Percentiles rank a stretch among this genome's conserved stretches.
These are phyloP conservation scores for Zeus faber DNA, from an alignment of 2,113 vertebrate genomes.

Conservation along the genomic window DNA sequence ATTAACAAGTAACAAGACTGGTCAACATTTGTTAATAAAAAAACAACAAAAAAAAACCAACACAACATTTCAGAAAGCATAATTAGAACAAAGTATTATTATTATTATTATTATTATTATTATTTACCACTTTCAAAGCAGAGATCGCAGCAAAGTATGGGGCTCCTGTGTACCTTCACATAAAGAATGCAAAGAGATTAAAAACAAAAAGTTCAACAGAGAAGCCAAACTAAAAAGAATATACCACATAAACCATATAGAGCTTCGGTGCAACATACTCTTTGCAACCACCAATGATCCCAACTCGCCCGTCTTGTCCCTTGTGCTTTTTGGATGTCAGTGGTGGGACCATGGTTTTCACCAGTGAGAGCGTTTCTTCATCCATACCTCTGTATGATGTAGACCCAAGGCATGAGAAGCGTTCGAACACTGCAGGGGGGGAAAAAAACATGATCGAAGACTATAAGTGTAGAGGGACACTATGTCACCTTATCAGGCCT, in stretches of 20 bases:
- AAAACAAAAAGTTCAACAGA: not conserved
- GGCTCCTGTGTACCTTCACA: conserved; percentile 90
- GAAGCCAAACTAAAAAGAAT: not conserved
- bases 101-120: not conserved
- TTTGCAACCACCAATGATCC: conserved; percentile 90
- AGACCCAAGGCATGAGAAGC: conserved; percentile 76
- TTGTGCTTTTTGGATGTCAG: conserved; percentile 88
- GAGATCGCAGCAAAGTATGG: conserved; percentile 97
- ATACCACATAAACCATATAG: not conserved
- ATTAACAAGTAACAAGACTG: not conserved
- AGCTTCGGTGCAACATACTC: conserved; percentile 81
- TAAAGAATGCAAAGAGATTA: conserved; percentile 6
- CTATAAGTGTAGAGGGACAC: not conserved
- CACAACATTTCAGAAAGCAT: not conserved
- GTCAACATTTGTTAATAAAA: conserved; percentile 15
- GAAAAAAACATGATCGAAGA: conserved; percentile 49
- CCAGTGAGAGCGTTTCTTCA: conserved; percentile 76
- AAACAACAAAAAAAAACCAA: too few species aligned
- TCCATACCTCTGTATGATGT: conserved; percentile 82
- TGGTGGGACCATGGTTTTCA: conserved; percentile 85
- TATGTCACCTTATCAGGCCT: not conserved
- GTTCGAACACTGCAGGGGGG: conserved; percentile 79
- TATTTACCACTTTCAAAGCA: conserved; percentile 93
- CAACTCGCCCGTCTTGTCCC: conserved; percentile 92
- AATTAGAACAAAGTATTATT: not conserved